Conservation (phyloP, 2,797 vertebrate genomes). For the Crenichthys baileyi region DNA sequence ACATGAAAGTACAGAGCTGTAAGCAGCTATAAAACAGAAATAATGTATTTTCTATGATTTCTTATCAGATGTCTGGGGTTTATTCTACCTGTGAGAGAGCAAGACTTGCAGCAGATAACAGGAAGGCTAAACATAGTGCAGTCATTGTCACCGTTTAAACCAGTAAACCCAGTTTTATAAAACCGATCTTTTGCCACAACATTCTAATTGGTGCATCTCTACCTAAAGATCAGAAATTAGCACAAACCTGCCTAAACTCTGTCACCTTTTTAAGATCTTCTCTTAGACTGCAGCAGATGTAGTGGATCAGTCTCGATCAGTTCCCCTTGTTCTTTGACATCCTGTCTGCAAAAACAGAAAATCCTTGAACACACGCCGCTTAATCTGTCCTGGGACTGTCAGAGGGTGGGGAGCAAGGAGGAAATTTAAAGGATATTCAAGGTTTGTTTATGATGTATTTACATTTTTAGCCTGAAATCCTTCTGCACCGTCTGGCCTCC, state of each 20-base stretch:
- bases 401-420: conserved; percentile 3
- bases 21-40: background rate
- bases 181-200: background rate
- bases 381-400: conserved; percentile 38
- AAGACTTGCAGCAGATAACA: background rate
- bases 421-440: background rate
- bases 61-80: background rate
- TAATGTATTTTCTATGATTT: background rate
- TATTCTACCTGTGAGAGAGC: background rate
- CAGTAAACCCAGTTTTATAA: background rate
- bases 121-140: no score
- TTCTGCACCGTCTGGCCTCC: background rate
- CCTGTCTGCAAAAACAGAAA: conserved; percentile 40
- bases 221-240: background rate
- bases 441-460: background rate
- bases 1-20: no score
- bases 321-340: conserved; percentile 48
- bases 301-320: background rate
- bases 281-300: background rate
- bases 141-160: no score
- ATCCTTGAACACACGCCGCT: conserved; percentile 47
- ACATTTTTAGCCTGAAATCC: background rate
- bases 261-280: background rate
- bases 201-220: background rate
- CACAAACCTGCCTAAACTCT: background rate